phyloP scores from a whole-genome alignment of 2,113 vertebrate species.

The Podocnemis expansa region DNA sequence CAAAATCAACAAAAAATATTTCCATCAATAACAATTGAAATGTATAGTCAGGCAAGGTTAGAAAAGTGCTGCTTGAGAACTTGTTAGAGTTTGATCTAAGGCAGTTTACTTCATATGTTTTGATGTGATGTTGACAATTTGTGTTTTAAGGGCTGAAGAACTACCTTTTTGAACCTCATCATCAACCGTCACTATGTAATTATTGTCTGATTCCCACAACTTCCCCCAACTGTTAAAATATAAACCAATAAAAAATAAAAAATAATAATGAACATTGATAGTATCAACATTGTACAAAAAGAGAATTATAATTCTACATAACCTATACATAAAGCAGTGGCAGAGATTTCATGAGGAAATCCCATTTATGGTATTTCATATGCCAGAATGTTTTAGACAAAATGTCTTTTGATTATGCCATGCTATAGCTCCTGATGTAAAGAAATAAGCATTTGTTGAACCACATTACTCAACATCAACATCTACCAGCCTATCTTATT shows the following conservation, averaged over 20 bases:
- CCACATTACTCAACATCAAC: neutral
- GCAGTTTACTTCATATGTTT: neutral
- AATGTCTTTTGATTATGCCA: slow-evolving; percentile 22
- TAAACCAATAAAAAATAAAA: neutral
- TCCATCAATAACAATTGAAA: neutral
- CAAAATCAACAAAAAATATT: neutral
- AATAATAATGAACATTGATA: neutral
- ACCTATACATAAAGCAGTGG: neutral
- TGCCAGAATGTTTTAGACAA: slow-evolving; percentile 17
- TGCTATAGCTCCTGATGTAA: neutral
- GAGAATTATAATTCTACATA: neutral
- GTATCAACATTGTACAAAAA: neutral
- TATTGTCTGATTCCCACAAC: neutral
- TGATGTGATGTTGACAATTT: neutral
- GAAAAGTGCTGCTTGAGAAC: neutral
- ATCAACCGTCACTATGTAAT: neutral
- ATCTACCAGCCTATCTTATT: neutral
- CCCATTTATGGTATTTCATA: neutral
- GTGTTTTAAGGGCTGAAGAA: neutral
- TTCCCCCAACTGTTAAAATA: neutral
- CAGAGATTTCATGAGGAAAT: neutral
- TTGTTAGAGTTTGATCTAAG: neutral
- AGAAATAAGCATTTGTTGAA: neutral
- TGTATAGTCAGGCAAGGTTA: neutral
- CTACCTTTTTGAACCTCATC: neutral